phyloP scores from a whole-genome alignment of 1,140 invertebrate species.

The Ridgeia piscesae region DNA sequence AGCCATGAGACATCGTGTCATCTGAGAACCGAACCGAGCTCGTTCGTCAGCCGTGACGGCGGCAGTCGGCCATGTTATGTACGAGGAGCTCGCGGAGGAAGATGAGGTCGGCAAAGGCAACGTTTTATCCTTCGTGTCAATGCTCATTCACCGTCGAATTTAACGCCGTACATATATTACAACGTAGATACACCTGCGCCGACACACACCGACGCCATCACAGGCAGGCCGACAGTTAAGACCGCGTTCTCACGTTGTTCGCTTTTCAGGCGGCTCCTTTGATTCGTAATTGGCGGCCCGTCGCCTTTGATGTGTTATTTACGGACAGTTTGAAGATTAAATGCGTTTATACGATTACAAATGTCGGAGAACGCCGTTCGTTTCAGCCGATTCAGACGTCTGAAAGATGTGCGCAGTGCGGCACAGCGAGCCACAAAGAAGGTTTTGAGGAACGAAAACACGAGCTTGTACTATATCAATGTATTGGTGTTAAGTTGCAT shows the following conservation, averaged over 20 bases:
- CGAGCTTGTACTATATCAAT: not conserved
- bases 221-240: not conserved
- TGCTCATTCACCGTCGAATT: not conserved
- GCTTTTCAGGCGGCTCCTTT: not conserved
- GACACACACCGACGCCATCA: not conserved
- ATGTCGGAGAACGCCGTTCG: not conserved
- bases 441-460: not conserved
- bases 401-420: not conserved
- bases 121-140: not conserved
- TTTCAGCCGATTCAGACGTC: not conserved
- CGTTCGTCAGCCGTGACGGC: not conserved
- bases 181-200: not conserved
- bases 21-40: not conserved
- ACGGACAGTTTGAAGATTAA: not conserved
- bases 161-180: slow-evolving; percentile 5
- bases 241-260: not conserved
- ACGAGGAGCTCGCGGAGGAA: not conserved
- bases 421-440: not conserved
- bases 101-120: not conserved
- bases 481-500: not conserved
- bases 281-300: not conserved
- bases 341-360: not conserved
- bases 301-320: not conserved
- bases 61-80: not conserved
- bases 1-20: not conserved